Percentiles rank a stretch among this genome's conserved stretches.
These are phyloP conservation scores for Stylophora pistillata DNA, from an alignment of 64 coral and sea anemone genomes.

Conservation along the genomic window DNA sequence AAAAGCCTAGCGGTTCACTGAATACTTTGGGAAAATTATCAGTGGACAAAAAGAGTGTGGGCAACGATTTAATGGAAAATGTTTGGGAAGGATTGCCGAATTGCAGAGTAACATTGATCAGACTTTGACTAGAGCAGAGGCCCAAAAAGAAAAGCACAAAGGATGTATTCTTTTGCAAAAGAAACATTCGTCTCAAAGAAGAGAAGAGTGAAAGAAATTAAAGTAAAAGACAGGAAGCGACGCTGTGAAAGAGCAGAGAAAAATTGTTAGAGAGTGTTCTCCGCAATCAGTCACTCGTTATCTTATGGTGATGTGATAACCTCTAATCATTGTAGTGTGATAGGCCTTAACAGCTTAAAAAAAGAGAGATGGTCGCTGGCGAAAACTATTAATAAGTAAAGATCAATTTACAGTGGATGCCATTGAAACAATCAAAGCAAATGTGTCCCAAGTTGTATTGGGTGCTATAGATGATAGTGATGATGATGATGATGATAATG, in stretches of 20 bases:
- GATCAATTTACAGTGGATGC: slow-evolving; percentile 39
- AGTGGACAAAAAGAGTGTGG: no score
- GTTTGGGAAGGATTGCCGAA: slow-evolving; percentile 23
- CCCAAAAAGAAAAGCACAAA: slow-evolving; percentile 51
- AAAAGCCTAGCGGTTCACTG: no score
- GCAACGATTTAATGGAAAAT: slow-evolving; percentile 46
- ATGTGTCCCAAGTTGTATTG: no score
- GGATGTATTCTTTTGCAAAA: slow-evolving; percentile 56
- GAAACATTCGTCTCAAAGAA: slow-evolving; percentile 31
- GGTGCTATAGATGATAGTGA: no score
- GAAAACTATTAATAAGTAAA: slow-evolving; percentile 62
- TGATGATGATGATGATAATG: slow-evolving; percentile 37
- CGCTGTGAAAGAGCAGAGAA: slow-evolving; percentile 53
- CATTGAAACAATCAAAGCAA: slow-evolving; percentile 54
- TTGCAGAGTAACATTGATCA: slow-evolving; percentile 49
- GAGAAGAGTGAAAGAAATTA: slow-evolving; percentile 36
- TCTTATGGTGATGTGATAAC: slow-evolving; percentile 37
- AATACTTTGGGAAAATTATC: no score
- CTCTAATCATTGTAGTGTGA: slow-evolving; percentile 55
- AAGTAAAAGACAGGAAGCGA: no score
- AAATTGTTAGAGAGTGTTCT: slow-evolving; percentile 52
- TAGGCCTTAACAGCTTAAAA: slow-evolving; percentile 50
- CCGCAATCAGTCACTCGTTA: slow-evolving; percentile 30
- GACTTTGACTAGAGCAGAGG: slow-evolving; percentile 36
- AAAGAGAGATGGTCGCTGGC: slow-evolving; percentile 50